Base-by-base conservation (phyloP, 2,113 vertebrate species). In the Sturnira hondurensis region DNA sequence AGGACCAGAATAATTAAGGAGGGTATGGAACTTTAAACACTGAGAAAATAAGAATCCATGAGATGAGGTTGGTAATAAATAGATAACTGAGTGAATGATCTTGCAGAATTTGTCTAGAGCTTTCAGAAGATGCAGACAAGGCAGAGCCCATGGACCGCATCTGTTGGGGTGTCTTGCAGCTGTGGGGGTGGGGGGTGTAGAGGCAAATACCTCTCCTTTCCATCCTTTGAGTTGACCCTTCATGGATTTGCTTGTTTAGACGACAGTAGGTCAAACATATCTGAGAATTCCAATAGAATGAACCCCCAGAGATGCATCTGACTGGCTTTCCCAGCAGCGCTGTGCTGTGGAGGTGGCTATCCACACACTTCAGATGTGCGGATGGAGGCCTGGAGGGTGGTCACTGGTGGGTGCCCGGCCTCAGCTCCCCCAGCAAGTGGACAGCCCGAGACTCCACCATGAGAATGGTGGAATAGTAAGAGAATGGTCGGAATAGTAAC, bases 301-400 rank as follows among this genome's bases (percentile, higher is more conserved):
- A 20, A 47, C 8, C 22, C 28, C 31, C 20, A 20, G 17, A 31
- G 31, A 12, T 16, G 31, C 31, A 54, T 31, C 16, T 9, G 68
- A 24, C 3, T 4, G 22, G 15, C 10, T 31, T 12, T 7, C 24
- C 4, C 7, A 31, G 22, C 31, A 2, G 13, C 11, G 13, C 19
- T 19, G 2, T 28, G 36, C 47, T 13, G 33, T 24, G 24, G 45
- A 45, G 33, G 17, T 2, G 31, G 14, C 43, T 4, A 1, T 22
- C 12, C 12, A 61, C 22, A 11, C 19, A 8, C 24, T 81, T 54
- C 86, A 63, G 45, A 17, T 11, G 45, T 24, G 45, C 15, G 15
- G 9, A 3, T 43, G 67, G 77, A 74, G 77, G 47, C 7, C 0
- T 71, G 91, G 65, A 24, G 26, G 38, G 38, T 11, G 26, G 9